Evolutionary conservation across 2,888 invertebrate species (phyloP).

Genomic region (Calephelis perditalis): DNA sequence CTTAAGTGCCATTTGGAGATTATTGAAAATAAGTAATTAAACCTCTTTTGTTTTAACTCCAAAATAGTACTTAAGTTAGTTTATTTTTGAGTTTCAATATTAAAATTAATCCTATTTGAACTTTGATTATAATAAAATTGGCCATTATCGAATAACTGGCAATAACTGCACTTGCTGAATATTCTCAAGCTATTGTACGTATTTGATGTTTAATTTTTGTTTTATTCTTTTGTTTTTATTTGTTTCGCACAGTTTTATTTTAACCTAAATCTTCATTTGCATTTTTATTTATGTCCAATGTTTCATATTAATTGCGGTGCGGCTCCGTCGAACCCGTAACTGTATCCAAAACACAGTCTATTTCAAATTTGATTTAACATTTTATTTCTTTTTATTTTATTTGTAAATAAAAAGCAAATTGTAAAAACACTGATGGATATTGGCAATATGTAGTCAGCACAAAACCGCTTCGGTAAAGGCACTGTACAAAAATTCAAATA

Average conservation of each 20-base stretch:
- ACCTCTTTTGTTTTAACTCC: too few species aligned
- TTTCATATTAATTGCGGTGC: slow-evolving; percentile 27
- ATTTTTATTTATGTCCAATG: slow-evolving; percentile 20
- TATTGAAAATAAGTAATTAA: too few species aligned
- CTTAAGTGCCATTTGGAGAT: slow-evolving; percentile 20
- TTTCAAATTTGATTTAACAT: slow-evolving; percentile 9
- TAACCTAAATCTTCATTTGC: slow-evolving; percentile 26
- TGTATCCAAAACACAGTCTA: slow-evolving; percentile 3
- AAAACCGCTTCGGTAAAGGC: slow-evolving; percentile 27
- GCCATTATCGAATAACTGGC: slow-evolving; percentile 49
- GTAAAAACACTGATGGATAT: slow-evolving; percentile 32
- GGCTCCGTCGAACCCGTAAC: slow-evolving; percentile 27
- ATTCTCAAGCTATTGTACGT: slow-evolving; percentile 55
- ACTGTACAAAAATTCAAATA: slow-evolving; percentile 8
- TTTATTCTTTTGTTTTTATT: slow-evolving; percentile 36
- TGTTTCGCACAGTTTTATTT: slow-evolving; percentile 29
- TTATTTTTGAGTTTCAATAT: neutral
- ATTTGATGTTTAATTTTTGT: slow-evolving; percentile 51
- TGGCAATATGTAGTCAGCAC: slow-evolving; percentile 33
- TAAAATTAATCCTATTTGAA: slow-evolving; percentile 21
- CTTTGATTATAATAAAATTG: slow-evolving; percentile 66
- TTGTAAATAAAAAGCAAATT: slow-evolving; percentile 17
- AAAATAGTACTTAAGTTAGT: neutral
- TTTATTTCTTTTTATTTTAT: slow-evolving; percentile 13
- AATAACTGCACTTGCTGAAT: slow-evolving; percentile 66